Evolutionary conservation across 1,140 invertebrate species (phyloP).

Genomic region (Zeugodacus cucurbitae): DNA sequence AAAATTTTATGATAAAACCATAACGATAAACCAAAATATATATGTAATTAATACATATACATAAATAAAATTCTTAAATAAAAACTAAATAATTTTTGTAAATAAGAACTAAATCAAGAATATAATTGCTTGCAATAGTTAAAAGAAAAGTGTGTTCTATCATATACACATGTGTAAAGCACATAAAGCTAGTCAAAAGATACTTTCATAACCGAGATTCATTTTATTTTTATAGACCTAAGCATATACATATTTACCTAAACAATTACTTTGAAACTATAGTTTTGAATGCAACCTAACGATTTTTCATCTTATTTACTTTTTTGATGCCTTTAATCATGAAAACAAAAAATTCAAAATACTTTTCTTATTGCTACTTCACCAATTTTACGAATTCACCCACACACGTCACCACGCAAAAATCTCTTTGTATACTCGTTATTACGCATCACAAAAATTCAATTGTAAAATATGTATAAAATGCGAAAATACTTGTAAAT

Average conservation of each 20-base stretch:
- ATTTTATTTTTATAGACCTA: not conserved
- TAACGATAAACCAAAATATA: not conserved
- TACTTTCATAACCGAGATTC: not conserved
- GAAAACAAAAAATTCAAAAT: slow-evolving; percentile 35
- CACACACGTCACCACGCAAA: slow-evolving; percentile 29
- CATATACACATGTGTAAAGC: no score
- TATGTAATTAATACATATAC: not conserved
- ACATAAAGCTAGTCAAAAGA: no score
- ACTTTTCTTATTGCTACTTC: slow-evolving; percentile 40
- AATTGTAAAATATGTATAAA: slow-evolving; percentile 40
- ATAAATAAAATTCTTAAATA: not conserved
- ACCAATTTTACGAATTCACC: slow-evolving; percentile 38
- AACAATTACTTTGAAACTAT: not conserved
- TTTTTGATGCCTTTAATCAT: slow-evolving; percentile 14
- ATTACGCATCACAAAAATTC: slow-evolving; percentile 4
- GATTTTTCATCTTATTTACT: not conserved
- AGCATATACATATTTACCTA: not conserved
- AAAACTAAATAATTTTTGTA: not conserved
- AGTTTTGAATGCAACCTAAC: slow-evolving; percentile 31
- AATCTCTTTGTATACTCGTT: slow-evolving; percentile 8
- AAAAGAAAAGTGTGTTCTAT: not conserved
- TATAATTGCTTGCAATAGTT: not conserved
- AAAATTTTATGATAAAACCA: not conserved
- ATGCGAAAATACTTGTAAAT: slow-evolving; percentile 28
- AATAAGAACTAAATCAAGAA: not conserved